Percentiles rank a stretch among this genome's conserved stretches.
Conservation (phyloP, 2,797 vertebrate species). For the Pyrocephalus nanus region DNA sequence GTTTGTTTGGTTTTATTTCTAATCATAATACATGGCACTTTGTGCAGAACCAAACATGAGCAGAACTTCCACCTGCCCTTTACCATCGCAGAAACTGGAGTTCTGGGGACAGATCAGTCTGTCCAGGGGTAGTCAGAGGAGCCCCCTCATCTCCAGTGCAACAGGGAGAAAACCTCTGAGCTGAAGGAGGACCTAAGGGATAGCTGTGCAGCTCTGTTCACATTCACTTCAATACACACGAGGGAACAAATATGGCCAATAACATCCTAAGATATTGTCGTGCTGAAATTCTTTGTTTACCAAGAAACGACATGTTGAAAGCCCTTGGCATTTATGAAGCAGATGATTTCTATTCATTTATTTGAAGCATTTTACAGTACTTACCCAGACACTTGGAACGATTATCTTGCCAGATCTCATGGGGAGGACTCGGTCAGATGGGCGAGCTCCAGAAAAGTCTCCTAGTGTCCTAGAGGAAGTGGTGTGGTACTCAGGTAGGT, state of each 20-base stretch:
- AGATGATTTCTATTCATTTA: constrained; percentile 69
- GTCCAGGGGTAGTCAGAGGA: neutral
- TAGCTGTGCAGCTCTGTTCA: neutral
- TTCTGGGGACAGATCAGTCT: neutral
- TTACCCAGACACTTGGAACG: constrained; percentile 54
- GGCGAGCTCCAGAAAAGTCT: constrained; percentile 28
- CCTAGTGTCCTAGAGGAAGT: neutral
- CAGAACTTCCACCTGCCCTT: constrained; percentile 46
- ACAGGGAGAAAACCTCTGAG: neutral
- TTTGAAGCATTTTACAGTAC: constrained; percentile 67
- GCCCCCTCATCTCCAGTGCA: neutral
- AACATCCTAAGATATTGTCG: constrained; percentile 57
- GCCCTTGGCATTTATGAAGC: constrained; percentile 67
- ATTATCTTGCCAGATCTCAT: constrained; percentile 59
- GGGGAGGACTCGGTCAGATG: constrained; percentile 50
- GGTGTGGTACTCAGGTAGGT: neutral
- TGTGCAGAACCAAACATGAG: neutral
- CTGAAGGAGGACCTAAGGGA: neutral
- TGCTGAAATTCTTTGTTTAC: constrained; percentile 71
- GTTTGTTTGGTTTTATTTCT: neutral
- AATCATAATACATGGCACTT: neutral
- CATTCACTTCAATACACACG: neutral
- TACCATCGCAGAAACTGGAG: neutral
- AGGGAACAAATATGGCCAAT: constrained; percentile 56
- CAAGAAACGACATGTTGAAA: constrained; percentile 66